phyloP scores from a whole-genome alignment of 2,797 vertebrate genomes.

The Prunella strophiata region DNA sequence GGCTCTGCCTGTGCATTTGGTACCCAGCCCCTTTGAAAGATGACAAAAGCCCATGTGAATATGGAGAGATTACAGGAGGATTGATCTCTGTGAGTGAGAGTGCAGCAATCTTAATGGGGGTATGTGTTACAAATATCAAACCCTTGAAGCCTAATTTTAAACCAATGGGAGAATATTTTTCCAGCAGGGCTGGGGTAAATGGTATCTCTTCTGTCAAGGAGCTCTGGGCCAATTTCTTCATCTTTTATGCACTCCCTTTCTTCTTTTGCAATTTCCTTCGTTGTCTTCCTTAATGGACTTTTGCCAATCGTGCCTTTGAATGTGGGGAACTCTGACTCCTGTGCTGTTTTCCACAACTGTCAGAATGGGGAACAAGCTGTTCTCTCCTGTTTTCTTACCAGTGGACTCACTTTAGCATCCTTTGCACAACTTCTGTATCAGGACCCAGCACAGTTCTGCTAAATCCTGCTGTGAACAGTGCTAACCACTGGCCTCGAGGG shows the following conservation, averaged over 20 bases:
- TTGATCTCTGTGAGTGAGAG: neutral
- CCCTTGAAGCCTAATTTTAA: conserved; percentile 10
- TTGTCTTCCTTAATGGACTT: neutral
- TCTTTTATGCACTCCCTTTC: neutral
- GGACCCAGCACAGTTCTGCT: neutral
- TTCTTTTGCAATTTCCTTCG: neutral
- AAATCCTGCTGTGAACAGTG: neutral
- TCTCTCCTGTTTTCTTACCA: neutral
- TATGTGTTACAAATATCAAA: neutral
- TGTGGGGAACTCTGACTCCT: neutral
- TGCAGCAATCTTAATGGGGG: neutral
- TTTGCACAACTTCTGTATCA: neutral
- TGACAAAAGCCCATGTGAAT: neutral
- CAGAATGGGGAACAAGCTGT: neutral
- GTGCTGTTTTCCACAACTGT: neutral
- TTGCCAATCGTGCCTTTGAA: neutral
- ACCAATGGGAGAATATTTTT: neutral
- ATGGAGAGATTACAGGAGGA: neutral
- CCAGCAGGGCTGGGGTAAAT: neutral
- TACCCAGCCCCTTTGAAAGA: neutral
- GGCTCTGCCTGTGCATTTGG: neutral
- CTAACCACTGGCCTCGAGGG: neutral
- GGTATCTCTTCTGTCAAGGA: neutral
- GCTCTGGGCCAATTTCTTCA: neutral
- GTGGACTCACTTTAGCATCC: neutral